phyloP scores from a whole-genome alignment of 1,140 invertebrate species.

The Drosophila arawakana region DNA sequence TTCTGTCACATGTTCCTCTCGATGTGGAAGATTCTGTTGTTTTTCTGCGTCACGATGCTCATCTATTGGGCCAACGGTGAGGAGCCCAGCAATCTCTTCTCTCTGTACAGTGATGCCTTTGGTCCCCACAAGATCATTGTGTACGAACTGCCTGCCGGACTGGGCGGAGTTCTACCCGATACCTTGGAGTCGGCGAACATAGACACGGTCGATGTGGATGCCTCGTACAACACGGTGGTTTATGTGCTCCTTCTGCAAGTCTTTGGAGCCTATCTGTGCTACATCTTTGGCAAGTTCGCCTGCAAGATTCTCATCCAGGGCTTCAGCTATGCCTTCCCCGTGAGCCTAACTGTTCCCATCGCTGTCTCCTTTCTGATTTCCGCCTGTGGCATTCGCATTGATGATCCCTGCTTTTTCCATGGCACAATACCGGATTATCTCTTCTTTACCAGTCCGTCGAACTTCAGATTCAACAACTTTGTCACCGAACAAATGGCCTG shows the following conservation, averaged over 20 bases:
- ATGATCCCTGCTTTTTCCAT: slow-evolving; percentile 95
- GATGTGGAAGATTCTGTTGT: slow-evolving; percentile 93
- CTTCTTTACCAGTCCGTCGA: slow-evolving; percentile 94
- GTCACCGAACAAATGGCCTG: slow-evolving; percentile 95
- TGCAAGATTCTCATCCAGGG: slow-evolving; percentile 98
- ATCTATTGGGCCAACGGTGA: slow-evolving; percentile 91
- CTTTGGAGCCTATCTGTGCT: slow-evolving; percentile 93
- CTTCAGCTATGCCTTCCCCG: slow-evolving; percentile 97
- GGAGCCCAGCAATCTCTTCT: slow-evolving; percentile 91
- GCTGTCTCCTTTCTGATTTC: slow-evolving; percentile 95
- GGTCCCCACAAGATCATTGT: slow-evolving; percentile 91
- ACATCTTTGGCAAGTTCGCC: slow-evolving; percentile 97
- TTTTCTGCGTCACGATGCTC: slow-evolving; percentile 90
- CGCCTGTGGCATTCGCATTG: slow-evolving; percentile 93
- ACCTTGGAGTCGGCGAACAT: slow-evolving; percentile 88
- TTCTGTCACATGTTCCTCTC: slow-evolving; percentile 95
- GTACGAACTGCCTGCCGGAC: slow-evolving; percentile 88
- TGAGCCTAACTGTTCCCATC: slow-evolving; percentile 95
- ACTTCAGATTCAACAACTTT: slow-evolving; percentile 93
- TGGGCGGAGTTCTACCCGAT: slow-evolving; percentile 87
- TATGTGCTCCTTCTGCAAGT: slow-evolving; percentile 94
- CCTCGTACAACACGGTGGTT: slow-evolving; percentile 89
- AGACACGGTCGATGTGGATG: slow-evolving; percentile 89
- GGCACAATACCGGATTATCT: slow-evolving; percentile 93
- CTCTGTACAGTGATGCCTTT: slow-evolving; percentile 90